These are phyloP conservation scores for Drosophila falleni DNA, from an alignment of 2,888 invertebrate genomes.

Conservation along the genomic window DNA sequence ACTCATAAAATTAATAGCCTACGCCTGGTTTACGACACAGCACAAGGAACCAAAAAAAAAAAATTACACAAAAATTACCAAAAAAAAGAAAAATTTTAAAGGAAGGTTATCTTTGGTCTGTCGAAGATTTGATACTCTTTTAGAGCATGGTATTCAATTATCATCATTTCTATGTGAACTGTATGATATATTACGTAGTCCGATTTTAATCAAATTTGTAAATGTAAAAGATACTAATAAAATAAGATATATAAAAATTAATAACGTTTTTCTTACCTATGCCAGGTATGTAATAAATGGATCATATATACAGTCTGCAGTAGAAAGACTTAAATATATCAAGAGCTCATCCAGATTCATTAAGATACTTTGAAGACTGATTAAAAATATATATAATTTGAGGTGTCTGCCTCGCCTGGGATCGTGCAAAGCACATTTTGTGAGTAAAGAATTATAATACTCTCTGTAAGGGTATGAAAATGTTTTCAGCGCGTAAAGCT, in stretches of 20 bases:
- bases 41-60: constrained; percentile 22
- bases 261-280: no score
- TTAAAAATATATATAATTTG: no score
- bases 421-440: background rate
- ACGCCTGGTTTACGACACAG: constrained; percentile 73
- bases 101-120: background rate
- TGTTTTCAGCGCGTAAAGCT: constrained; percentile 28
- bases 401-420: no score
- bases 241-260: no score
- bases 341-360: no score
- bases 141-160: background rate
- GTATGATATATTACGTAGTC: no score
- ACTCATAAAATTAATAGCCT: constrained; percentile 79
- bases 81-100: constrained; percentile 19
- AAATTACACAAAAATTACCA: constrained; percentile 61
- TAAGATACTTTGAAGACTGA: background rate
- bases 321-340: no score
- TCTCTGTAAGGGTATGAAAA: constrained; percentile 16
- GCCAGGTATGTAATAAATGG: no score
- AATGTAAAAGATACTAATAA: no score
- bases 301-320: no score
- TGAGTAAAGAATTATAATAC: constrained; percentile 11
- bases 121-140: background rate
- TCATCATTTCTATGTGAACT: no score
- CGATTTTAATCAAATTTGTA: no score